Percentiles rank a stretch among this genome's conserved stretches.
phyloP scores from a whole-genome alignment of 2,113 vertebrate species.

The Lutjanus erythropterus region DNA sequence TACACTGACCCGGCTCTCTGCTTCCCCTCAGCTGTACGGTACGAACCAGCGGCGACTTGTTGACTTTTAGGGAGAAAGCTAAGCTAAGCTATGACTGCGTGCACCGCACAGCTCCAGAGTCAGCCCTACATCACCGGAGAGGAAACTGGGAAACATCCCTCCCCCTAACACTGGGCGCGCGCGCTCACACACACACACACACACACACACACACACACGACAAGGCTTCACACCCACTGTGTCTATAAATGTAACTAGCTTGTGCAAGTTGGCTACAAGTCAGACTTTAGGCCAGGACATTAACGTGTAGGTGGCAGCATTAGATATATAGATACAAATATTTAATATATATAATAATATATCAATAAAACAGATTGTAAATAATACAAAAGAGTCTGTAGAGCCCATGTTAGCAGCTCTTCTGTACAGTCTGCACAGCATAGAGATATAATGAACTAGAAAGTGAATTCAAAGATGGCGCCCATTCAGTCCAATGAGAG shows the following conservation, averaged over 20 bases:
- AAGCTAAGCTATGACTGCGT: constrained; percentile 56
- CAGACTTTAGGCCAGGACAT: background rate
- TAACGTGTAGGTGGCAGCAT: background rate
- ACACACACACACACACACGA: constrained; percentile 2
- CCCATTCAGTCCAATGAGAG: too few species aligned
- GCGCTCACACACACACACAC: constrained; percentile 10
- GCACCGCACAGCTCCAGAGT: background rate
- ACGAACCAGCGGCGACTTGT: constrained; percentile 7
- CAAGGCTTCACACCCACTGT: background rate
- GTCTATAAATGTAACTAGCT: constrained; percentile 40
- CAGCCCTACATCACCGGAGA: constrained; percentile 17
- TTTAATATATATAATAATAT: too few species aligned
- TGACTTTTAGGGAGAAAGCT: constrained; percentile 32
- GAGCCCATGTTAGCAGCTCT: too few species aligned
- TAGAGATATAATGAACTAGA: too few species aligned
- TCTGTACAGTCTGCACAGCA: too few species aligned
- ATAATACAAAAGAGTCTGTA: too few species aligned
- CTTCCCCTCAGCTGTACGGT: background rate
- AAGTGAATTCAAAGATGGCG: too few species aligned
- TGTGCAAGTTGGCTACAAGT: background rate
- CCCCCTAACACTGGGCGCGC: constrained; percentile 16
- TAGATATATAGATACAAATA: too few species aligned
- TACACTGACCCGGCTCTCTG: background rate
- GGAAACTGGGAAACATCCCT: constrained; percentile 41
- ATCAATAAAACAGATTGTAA: too few species aligned